phyloP scores from a whole-genome alignment of 2,113 vertebrate species.

The Solea senegalensis region DNA sequence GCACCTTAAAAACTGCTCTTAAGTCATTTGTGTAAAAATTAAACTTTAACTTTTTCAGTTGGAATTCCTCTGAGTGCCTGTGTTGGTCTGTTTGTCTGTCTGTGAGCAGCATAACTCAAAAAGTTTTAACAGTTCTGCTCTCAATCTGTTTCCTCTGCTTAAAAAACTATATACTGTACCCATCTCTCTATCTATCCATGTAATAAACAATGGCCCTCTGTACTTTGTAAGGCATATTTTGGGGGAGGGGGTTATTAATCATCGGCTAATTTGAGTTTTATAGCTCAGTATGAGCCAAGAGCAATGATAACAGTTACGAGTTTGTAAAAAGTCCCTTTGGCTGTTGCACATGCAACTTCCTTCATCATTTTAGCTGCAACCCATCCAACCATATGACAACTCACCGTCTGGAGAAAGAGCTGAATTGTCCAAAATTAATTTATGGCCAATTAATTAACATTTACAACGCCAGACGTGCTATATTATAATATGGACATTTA shows the following conservation, averaged over 20 bases:
- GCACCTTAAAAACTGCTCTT: no score
- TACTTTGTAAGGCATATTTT: background rate
- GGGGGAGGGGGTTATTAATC: background rate
- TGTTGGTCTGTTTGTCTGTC: no score
- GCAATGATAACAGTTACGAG: constrained; percentile 8
- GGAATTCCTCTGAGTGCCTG: no score
- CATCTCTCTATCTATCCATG: no score
- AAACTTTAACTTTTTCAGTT: no score
- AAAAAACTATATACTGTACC: no score
- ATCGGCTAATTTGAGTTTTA: background rate
- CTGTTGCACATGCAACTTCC: background rate
- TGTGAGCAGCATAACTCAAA: no score
- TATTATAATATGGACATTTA: constrained; percentile 29
- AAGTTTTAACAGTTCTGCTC: no score
- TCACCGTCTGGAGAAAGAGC: constrained; percentile 6
- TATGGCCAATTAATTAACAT: constrained; percentile 19
- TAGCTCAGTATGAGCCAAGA: background rate
- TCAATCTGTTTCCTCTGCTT: no score
- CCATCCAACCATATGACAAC: constrained; percentile 12
- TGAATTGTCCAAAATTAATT: constrained; percentile 7
- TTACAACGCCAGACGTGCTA: constrained; percentile 13
- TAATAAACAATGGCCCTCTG: background rate
- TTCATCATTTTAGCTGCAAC: constrained; percentile 1
- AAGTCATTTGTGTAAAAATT: no score
- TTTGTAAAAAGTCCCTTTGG: constrained; percentile 1